Percentiles rank a stretch among this genome's conserved stretches.
Evolutionary conservation across 2,113 vertebrate genomes (phyloP).

Genomic region (Pangasianodon hypophthalmus): DNA sequence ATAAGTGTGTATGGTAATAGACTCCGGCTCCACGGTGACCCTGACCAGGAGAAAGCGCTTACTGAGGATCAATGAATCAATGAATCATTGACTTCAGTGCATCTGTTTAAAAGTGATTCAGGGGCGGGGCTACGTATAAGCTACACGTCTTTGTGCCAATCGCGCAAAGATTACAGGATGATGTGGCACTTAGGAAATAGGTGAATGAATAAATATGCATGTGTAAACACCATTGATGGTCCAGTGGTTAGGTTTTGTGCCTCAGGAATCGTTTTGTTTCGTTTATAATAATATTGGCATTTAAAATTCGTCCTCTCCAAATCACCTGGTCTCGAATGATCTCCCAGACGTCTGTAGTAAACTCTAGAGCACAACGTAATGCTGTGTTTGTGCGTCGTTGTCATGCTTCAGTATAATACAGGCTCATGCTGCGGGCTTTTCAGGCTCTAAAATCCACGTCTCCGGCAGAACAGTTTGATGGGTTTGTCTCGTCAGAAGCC

Average conservation of each 20-base stretch:
- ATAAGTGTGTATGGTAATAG: neutral
- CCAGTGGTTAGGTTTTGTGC: neutral
- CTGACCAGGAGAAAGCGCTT: neutral
- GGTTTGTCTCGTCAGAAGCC: slow-evolving; percentile 46
- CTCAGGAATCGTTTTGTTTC: neutral
- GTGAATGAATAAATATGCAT: neutral
- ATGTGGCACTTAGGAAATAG: neutral
- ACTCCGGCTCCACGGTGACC: too few species aligned
- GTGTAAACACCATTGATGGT: too few species aligned
- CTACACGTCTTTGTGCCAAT: neutral
- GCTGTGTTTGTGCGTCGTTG: slow-evolving; percentile 22
- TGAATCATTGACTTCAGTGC: neutral
- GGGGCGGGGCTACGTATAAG: too few species aligned
- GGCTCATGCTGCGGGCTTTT: slow-evolving; percentile 7
- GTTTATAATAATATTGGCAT: neutral
- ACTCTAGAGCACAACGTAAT: slow-evolving; percentile 9
- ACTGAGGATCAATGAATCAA: neutral
- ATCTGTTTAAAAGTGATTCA: neutral
- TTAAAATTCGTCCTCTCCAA: neutral
- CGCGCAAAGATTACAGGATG: neutral
- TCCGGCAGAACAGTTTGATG: slow-evolving; percentile 44
- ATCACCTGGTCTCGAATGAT: neutral
- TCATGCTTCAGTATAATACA: slow-evolving; percentile 19
- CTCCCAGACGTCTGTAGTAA: neutral
- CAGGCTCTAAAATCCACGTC: slow-evolving; percentile 21